Base-by-base conservation (phyloP, 2,113 vertebrate species). In the Gavialis gangeticus region DNA sequence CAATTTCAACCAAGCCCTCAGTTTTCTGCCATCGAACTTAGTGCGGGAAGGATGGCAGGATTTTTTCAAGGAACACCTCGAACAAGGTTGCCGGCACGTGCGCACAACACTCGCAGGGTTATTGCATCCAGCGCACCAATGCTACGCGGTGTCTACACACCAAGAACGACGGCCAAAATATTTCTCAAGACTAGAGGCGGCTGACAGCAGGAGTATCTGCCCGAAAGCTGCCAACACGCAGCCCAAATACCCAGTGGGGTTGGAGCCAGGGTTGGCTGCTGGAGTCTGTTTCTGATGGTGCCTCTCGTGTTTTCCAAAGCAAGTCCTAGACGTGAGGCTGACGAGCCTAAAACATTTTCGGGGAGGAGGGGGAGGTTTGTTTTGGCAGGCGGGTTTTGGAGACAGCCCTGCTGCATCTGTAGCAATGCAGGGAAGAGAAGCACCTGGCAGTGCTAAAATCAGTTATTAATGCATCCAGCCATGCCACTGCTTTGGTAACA, bases 301-400 rank as follows among this genome's bases (percentile, higher is more conserved):
- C 67, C 66, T 78, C 24, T 85, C 30, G 66, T 79, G 30, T n/a
- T 2, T 55, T 75, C 22, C 12, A 18, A 57, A 84, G 66, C 13
- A 54, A 62, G 13, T n/a, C 69, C 55, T 2, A 5, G 88, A 6
- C 83, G 57, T 56, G 9, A 57, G 84, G 76, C 77, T 77, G 85
- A 37, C 1, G 0, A 88, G 82, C 79, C 46, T 46, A 4, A 14
- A 77, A 75, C 60, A 34, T 60, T 75, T 83, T 12, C 37, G 57
- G 58, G 30, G 11, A 82, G 80, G 22, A 27, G 46, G 80, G 22
- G 30, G 46, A 46, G 46, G 58, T 88, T 56, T 83, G 28, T 73
- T 85, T 62, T 67, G 66, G 76, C 90, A 87, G 76, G 56, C 79
- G 79, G 75, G 71, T 56, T 79, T 12, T 79, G 82, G 55, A 62